A percentile compares a stretch with the other conserved stretches of the same genome.
These are phyloP conservation scores for Chrysaora quinquecirrha DNA, from an alignment of 30 jellyfish, hydroid and myxozoan genomes.

Conservation along the genomic window DNA sequence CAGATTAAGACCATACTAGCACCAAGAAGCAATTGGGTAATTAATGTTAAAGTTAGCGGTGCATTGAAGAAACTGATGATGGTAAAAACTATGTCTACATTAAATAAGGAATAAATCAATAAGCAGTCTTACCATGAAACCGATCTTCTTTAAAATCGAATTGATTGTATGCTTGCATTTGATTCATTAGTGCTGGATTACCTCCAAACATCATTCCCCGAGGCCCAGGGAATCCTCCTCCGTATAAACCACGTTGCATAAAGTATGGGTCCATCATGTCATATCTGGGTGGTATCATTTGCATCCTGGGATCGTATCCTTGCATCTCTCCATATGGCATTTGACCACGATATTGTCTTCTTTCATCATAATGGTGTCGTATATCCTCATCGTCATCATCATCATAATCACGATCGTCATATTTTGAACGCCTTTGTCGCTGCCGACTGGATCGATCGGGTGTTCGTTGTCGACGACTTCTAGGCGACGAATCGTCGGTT, in stretches of 20 bases:
- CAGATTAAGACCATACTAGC: too few relatives aligned
- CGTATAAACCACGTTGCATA: slow-evolving; percentile 53
- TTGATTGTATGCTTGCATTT: slow-evolving; percentile 3
- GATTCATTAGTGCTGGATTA: background rate
- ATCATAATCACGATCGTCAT: background rate
- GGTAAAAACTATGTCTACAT: too few relatives aligned
- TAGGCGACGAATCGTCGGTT: too few relatives aligned
- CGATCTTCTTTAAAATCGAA: background rate
- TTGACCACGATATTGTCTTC: slow-evolving; percentile 16
- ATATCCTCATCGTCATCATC: slow-evolving; percentile 7
- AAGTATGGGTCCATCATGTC: slow-evolving; percentile 49
- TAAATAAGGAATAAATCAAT: too few relatives aligned
- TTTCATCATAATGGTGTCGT: background rate
- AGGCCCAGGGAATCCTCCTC: slow-evolving; percentile 37
- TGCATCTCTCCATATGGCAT: slow-evolving; percentile 34
- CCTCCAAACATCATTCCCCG: slow-evolving; percentile 42
- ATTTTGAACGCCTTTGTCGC: background rate
- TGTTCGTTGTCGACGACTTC: background rate
- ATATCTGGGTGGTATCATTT: slow-evolving; percentile 48
- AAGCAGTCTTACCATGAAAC: background rate
- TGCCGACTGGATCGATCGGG: slow-evolving; percentile 11
- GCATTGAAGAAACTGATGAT: too few relatives aligned
- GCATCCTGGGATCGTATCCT: slow-evolving; percentile 53
- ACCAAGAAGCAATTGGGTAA: too few relatives aligned
- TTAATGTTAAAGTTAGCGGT: too few relatives aligned